phyloP scores from a whole-genome alignment of 92 coral and sea anemone genomes.

The Epizoanthus stellaris region DNA sequence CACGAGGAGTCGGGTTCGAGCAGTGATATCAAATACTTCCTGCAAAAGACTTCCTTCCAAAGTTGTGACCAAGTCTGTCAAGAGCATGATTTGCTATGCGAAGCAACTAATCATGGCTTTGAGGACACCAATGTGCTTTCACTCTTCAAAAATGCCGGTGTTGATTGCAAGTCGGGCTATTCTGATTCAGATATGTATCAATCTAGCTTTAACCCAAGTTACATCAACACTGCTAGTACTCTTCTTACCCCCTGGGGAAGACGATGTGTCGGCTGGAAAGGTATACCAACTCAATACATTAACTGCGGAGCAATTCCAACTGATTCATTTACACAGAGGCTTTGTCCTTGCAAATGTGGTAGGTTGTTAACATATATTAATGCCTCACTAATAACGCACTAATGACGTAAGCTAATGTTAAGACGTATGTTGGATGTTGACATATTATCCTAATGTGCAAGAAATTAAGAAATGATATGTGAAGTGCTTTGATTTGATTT shows the following conservation, averaged over 20 bases:
- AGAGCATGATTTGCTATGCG: neutral
- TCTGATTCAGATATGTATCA: neutral
- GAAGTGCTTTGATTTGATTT: too few species aligned
- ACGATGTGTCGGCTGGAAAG: constrained; percentile 16
- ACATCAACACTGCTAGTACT: neutral
- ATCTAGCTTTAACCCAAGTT: neutral
- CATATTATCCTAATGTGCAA: too few species aligned
- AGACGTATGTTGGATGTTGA: too few species aligned
- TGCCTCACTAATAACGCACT: too few species aligned
- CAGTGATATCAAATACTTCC: neutral
- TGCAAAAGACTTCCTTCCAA: neutral
- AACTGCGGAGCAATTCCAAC: constrained; percentile 4
- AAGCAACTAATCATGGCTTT: neutral
- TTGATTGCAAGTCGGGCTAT: neutral
- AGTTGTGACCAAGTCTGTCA: constrained; percentile 24
- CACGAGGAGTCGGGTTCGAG: neutral
- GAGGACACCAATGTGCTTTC: constrained; percentile 12
- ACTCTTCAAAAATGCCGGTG: neutral
- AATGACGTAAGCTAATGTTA: too few species aligned
- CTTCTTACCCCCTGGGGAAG: neutral
- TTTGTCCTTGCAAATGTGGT: constrained; percentile 24
- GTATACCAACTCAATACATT: neutral
- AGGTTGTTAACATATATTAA: neutral
- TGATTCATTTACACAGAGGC: neutral
- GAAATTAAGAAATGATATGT: too few species aligned